Conservation (phyloP, 2,113 vertebrate genomes). For the Dascyllus trimaculatus region DNA sequence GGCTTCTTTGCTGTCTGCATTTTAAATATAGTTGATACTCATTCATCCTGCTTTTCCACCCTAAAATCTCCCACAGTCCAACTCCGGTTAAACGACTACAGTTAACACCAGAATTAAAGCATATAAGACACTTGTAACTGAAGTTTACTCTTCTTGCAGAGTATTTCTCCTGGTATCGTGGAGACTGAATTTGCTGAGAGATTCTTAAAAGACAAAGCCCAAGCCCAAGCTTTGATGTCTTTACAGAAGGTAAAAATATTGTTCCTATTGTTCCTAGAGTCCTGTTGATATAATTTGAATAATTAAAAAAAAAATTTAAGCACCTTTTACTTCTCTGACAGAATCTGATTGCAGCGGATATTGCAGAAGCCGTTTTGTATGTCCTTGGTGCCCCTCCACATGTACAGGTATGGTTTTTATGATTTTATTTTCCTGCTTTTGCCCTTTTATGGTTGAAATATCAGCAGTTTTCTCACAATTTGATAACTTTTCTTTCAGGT, state of each 20-base stretch:
- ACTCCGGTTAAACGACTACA: too few relatives aligned
- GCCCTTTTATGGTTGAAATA: background rate
- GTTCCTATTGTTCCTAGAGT: background rate
- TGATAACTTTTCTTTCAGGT: conserved; percentile 82
- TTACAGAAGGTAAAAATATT: conserved; percentile 41
- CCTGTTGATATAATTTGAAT: background rate
- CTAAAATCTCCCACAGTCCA: too few relatives aligned
- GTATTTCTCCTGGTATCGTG: conserved; percentile 66
- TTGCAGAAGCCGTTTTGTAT: conserved; percentile 49
- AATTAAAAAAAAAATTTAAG: too few relatives aligned
- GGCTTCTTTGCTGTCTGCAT: conserved; percentile 14
- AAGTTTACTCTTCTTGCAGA: conserved; percentile 22
- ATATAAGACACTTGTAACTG: too few relatives aligned
- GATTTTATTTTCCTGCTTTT: background rate
- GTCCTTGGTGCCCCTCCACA: conserved; percentile 61
- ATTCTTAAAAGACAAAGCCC: background rate
- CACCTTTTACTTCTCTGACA: conserved; percentile 12
- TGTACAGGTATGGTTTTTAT: conserved; percentile 49
- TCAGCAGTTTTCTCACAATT: background rate
- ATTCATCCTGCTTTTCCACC: too few relatives aligned
- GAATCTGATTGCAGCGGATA: conserved; percentile 52
- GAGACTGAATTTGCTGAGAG: conserved; percentile 55
- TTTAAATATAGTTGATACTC: background rate
- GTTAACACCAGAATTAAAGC: too few relatives aligned
- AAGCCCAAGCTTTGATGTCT: background rate